Base-by-base conservation (phyloP, 2,888 invertebrate genomes). In the Cepaea hortensis region DNA sequence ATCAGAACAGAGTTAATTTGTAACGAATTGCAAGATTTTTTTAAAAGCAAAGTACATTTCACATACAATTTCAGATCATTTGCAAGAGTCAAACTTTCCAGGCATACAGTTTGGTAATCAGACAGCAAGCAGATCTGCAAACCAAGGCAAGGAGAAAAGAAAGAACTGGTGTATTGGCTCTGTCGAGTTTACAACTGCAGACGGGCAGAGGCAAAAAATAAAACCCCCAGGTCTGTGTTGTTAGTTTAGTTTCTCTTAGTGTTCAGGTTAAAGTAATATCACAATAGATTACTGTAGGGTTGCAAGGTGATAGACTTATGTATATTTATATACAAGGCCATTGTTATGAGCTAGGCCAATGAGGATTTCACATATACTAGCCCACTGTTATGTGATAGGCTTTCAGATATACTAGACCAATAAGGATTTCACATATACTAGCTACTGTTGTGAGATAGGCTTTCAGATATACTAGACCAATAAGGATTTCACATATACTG, bases 151-250 rank as follows among this genome's bases (percentile, higher is more conserved):
- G 61, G 91, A 90, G 48, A 88, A 90, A 6, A 88, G 94, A 46
- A 91, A 91, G 73, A 93, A 93, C 89, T 94, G 94, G 94, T 88
- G 90, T 79, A 91, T 93, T 15, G 90, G 89, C 5, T 94, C 94
- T 55, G 90, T 94, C 13, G 92, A 94, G 85, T 90, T 94, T n/a
- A 92, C 92, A 86, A 93, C 94, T 7, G 91, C 91, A 7, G 86
- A 90, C 62, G 94, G 94, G 50, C 90, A 92, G 50, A 92, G 91
- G 81, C 90, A 91, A 46, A 92, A 90, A 87, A 76, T 93, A 7
- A 93, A 91, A 87, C 92, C 93, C 23, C 94, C 94, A 88, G 93
- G 94, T 94, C 86, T 81, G 83, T 55, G 2, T 68, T 68, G 46
- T 20, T n/a, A 48, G 68, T 11, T 55, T 6, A 55, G 55, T 9